These are phyloP conservation scores for Sphyrna mokarran DNA, from an alignment of 2,113 vertebrate species.

Conservation along the genomic window DNA sequence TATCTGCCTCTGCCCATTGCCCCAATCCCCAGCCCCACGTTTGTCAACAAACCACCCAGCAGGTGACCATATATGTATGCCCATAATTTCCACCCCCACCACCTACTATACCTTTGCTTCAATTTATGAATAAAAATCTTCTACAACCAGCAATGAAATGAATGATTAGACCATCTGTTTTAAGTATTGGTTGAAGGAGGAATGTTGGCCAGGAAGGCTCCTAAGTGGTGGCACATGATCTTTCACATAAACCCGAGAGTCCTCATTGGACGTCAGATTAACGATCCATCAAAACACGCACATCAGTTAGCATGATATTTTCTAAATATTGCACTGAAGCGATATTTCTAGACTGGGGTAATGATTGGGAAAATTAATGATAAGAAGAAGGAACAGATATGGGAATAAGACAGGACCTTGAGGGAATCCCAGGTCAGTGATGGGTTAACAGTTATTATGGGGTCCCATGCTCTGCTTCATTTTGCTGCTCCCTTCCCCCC, in stretches of 20 bases:
- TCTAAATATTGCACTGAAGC: neutral
- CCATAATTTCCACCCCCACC: too few relatives aligned
- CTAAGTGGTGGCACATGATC: neutral
- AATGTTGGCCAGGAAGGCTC: neutral
- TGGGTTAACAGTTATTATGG: too few relatives aligned
- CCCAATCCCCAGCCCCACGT: too few relatives aligned
- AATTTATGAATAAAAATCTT: neutral
- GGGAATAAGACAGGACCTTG: neutral
- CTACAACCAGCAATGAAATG: neutral
- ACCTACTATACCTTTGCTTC: too few relatives aligned
- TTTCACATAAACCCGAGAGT: neutral
- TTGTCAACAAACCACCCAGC: too few relatives aligned
- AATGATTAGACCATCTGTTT: neutral
- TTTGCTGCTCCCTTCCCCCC: too few relatives aligned
- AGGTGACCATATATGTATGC: too few relatives aligned
- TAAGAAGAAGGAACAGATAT: neutral
- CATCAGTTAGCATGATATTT: neutral
- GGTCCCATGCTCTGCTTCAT: too few relatives aligned
- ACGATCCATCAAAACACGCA: neutral
- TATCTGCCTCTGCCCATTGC: too few relatives aligned
- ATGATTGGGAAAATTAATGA: neutral
- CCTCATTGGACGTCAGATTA: neutral
- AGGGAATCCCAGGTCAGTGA: neutral
- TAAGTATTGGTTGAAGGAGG: neutral
- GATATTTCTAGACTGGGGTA: neutral